Conservation (phyloP, 2,888 invertebrate species). For the Synergus itoensis region DNA sequence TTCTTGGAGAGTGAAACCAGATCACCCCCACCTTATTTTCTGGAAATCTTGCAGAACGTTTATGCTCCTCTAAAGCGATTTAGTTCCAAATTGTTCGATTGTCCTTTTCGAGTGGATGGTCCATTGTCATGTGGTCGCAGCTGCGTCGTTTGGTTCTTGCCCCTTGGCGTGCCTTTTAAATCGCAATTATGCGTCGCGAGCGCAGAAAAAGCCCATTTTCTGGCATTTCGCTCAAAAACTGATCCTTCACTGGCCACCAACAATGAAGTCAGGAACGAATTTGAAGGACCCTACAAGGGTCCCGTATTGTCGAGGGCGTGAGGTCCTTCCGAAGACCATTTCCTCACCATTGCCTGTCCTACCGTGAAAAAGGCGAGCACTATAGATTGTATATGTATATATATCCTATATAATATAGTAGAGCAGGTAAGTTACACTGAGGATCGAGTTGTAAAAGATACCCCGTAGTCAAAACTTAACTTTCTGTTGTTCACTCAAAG, state of each 20-base stretch:
- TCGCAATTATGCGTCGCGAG: slow-evolving; percentile 71
- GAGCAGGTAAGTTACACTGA: slow-evolving; percentile 43
- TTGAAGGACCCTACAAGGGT: slow-evolving; percentile 43
- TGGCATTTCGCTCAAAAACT: slow-evolving; percentile 65
- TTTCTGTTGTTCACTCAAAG: slow-evolving; percentile 31
- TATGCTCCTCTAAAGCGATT: slow-evolving; percentile 48
- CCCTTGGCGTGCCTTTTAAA: slow-evolving; percentile 65
- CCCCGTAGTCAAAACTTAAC: slow-evolving; percentile 43
- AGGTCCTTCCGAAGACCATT: slow-evolving; percentile 58
- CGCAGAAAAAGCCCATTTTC: slow-evolving; percentile 59
- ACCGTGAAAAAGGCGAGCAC: slow-evolving; percentile 41
- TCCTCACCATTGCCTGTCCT: slow-evolving; percentile 35
- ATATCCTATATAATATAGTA: slow-evolving; percentile 19
- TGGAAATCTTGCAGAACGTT: slow-evolving; percentile 7
- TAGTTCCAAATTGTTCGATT: slow-evolving; percentile 73
- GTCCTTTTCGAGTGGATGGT: slow-evolving; percentile 68
- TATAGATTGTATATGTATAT: slow-evolving; percentile 2
- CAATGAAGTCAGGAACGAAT: slow-evolving; percentile 57
- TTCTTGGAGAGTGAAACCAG: slow-evolving; percentile 17
- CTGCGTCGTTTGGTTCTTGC: slow-evolving; percentile 55
- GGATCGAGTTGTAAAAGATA: slow-evolving; percentile 50
- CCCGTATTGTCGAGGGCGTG: slow-evolving; percentile 65
- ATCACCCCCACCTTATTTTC: slow-evolving; percentile 33
- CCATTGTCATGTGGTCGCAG: slow-evolving; percentile 61
- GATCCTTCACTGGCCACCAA: slow-evolving; percentile 61